Evolutionary conservation across 2,113 vertebrate genomes (phyloP).

Genomic region (Bostrychus sinensis): DNA sequence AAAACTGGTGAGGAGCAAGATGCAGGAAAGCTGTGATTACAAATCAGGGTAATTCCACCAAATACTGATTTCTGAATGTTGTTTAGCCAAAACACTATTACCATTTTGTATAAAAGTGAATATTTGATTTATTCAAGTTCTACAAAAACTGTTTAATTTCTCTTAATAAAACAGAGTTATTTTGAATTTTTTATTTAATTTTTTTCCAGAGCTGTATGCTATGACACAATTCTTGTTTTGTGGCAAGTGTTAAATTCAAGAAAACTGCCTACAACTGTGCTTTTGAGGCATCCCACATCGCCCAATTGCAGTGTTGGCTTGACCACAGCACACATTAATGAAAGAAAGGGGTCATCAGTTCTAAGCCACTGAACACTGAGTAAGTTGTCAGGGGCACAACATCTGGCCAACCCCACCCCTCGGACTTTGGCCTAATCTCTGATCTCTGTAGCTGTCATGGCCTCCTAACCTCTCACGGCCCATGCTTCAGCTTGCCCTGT

Average conservation of each 20-base stretch:
- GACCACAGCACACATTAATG: conserved; percentile 20
- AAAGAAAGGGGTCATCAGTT: conserved; percentile 6
- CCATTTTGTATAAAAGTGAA: too few species aligned
- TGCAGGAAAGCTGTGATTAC: too few species aligned
- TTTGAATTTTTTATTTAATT: too few species aligned
- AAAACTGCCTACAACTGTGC: not conserved
- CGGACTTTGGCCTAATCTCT: conserved; percentile 47
- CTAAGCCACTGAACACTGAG: conserved; percentile 26
- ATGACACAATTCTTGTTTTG: not conserved
- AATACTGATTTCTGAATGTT: too few species aligned
- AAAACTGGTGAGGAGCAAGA: too few species aligned
- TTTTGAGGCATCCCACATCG: not conserved
- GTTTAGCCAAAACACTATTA: too few species aligned
- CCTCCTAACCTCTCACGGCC: conserved; percentile 18
- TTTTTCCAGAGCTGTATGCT: too few species aligned
- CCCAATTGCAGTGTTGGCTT: conserved; percentile 18
- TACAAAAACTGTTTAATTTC: too few species aligned
- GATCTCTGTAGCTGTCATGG: conserved; percentile 25
- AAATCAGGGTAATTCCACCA: too few species aligned
- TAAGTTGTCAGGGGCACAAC: conserved; percentile 26
- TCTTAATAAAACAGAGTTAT: too few species aligned
- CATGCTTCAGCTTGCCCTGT: conserved; percentile 15
- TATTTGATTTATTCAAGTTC: too few species aligned
- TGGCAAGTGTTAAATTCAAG: not conserved
- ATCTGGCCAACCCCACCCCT: conserved; percentile 34